phyloP scores from a whole-genome alignment of 2,797 vertebrate genomes.

The Argya squamiceps region DNA sequence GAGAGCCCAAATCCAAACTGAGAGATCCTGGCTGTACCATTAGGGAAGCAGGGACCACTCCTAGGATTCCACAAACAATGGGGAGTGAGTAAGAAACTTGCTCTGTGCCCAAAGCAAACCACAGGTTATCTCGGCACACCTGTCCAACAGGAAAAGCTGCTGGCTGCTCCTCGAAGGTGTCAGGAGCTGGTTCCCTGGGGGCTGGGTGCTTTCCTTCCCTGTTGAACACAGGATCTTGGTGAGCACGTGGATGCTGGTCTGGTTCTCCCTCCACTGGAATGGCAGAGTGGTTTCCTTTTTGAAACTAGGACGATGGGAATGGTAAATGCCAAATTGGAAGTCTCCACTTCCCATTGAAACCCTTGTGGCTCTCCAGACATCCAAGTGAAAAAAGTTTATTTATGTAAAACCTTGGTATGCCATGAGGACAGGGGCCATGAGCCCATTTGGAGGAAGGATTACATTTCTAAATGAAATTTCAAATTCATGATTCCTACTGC shows the following conservation, averaged over 20 bases:
- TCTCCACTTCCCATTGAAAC: neutral
- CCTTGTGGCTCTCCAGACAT: neutral
- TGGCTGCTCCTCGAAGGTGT: neutral
- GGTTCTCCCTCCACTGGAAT: neutral
- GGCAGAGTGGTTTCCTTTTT: neutral
- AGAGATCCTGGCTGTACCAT: accelerated
- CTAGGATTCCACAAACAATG: neutral
- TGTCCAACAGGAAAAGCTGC: neutral
- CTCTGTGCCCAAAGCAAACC: neutral
- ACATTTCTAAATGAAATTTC: neutral
- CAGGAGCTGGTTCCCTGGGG: neutral
- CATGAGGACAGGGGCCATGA: accelerated
- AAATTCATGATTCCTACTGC: neutral
- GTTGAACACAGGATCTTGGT: neutral
- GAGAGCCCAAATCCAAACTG: neutral
- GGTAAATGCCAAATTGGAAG: accelerated
- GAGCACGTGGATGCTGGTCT: neutral
- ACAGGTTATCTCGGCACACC: neutral
- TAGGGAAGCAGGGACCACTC: neutral
- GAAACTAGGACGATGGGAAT: neutral
- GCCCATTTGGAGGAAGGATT: neutral
- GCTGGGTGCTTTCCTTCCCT: neutral
- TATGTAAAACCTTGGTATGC: neutral
- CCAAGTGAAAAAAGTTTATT: neutral
- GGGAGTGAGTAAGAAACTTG: neutral